Conservation (phyloP, 2,797 vertebrate genomes). For the Aeoliscus strigatus region DNA sequence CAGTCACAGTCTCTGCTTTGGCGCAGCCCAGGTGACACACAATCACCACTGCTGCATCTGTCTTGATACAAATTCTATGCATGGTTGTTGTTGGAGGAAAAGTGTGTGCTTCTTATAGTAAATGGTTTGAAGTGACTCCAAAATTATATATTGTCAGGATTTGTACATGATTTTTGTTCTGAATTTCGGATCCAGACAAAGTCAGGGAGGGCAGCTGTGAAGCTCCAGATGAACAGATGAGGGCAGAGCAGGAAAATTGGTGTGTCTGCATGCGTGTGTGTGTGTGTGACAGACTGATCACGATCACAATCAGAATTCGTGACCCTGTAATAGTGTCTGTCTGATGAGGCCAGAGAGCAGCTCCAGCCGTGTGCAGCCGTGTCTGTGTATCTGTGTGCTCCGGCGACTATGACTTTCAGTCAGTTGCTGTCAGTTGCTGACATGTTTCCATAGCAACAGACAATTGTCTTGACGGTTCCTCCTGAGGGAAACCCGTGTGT, state of each 20-base stretch:
- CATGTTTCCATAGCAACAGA: constrained; percentile 66
- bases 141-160: too few species aligned
- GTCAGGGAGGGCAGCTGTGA: constrained; percentile 28
- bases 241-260: constrained; percentile 4
- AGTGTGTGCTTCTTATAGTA: too few species aligned
- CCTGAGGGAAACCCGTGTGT: constrained; percentile 50
- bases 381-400: constrained; percentile 2
- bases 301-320: too few species aligned
- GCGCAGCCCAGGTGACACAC: too few species aligned
- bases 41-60: too few species aligned
- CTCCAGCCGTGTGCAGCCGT: neutral
- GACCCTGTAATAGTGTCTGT: too few species aligned
- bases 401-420: constrained; percentile 16
- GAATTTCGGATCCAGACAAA: too few species aligned
- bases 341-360: neutral
- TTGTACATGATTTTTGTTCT: too few species aligned
- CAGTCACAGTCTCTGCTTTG: too few species aligned
- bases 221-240: constrained; percentile 33
- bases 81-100: too few species aligned
- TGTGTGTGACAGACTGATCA: neutral
- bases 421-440: constrained; percentile 50
- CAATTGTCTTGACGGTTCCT: constrained; percentile 58
- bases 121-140: too few species aligned
- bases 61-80: too few species aligned
- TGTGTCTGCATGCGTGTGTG: constrained; percentile 13